Evolutionary conservation across 1,140 invertebrate genomes (phyloP).

Genomic region (Lepidurus packardi): DNA sequence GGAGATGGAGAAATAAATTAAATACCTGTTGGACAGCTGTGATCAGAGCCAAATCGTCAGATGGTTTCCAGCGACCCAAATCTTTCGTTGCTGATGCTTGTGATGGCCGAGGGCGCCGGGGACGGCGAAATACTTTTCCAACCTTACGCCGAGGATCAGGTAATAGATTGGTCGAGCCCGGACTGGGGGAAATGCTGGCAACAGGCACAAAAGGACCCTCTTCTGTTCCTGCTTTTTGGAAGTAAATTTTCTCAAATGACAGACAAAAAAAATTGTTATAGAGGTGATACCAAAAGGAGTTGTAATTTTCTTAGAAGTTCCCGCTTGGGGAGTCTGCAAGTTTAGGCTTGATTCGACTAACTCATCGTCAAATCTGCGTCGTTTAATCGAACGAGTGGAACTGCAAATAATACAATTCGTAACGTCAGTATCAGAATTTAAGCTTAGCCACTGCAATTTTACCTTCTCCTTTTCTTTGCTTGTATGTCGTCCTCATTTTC

Average conservation of each 20-base stretch:
- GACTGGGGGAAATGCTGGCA: constrained; percentile 35
- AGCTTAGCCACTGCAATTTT: not conserved
- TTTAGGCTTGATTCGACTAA: constrained; percentile 79
- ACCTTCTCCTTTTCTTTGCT: constrained; percentile 1
- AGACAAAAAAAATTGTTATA: constrained; percentile 32
- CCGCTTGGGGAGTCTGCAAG: constrained; percentile 46
- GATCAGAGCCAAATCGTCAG: constrained; percentile 90
- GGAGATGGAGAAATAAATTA: constrained; percentile 29
- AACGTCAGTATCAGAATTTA: not conserved
- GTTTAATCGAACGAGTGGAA: constrained; percentile 86
- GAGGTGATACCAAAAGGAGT: constrained; percentile 44
- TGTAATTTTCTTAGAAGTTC: constrained; percentile 53
- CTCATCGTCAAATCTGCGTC: constrained; percentile 95
- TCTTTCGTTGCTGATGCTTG: constrained; percentile 68
- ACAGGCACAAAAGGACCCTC: constrained; percentile 38
- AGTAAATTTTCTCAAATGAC: not conserved
- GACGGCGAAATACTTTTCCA: constrained; percentile 35
- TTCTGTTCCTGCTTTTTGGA: not conserved
- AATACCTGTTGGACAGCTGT: constrained; percentile 84
- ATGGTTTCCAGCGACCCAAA: constrained; percentile 91
- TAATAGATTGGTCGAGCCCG: constrained; percentile 47
- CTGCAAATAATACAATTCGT: constrained; percentile 49
- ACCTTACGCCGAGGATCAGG: constrained; percentile 36
- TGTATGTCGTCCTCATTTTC: constrained; percentile 4
- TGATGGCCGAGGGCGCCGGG: constrained; percentile 47